These are phyloP conservation scores for Euplexia lucipara DNA, from an alignment of 2,888 invertebrate genomes.

Conservation along the genomic window DNA sequence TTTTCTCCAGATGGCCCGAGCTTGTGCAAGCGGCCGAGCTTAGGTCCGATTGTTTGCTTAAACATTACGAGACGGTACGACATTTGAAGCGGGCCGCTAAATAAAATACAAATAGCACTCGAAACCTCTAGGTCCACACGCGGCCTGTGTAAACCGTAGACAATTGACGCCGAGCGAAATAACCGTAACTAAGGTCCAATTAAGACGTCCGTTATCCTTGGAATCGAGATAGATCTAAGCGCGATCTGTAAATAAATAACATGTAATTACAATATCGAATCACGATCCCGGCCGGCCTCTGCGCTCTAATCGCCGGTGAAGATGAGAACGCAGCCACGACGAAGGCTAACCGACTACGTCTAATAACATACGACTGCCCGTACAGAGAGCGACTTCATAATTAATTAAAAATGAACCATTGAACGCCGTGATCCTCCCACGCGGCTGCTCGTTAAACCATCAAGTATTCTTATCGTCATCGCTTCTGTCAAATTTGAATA, in stretches of 20 bases:
- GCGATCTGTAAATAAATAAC: conserved; percentile 85
- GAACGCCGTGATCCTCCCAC: conserved; percentile 84
- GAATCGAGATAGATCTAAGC: conserved; percentile 81
- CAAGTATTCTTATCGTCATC: conserved; percentile 87
- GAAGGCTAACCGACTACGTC: conserved; percentile 76
- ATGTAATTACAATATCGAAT: conserved; percentile 88
- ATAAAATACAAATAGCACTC: conserved; percentile 88
- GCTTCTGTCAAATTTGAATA: conserved; percentile 89
- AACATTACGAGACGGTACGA: conserved; percentile 90
- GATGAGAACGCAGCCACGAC: conserved; percentile 82
- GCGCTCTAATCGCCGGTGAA: conserved; percentile 82
- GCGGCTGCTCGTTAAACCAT: conserved; percentile 85
- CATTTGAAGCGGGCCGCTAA: conserved; percentile 90
- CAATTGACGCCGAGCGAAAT: conserved; percentile 83
- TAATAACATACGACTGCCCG: conserved; percentile 78
- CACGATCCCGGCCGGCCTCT: conserved; percentile 84
- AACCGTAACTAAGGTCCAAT: conserved; percentile 86
- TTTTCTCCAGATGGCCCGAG: conserved; percentile 88
- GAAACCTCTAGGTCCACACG: conserved; percentile 83
- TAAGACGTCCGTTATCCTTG: conserved; percentile 88
- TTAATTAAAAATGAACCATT: conserved; percentile 86
- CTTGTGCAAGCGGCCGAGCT: conserved; percentile 86
- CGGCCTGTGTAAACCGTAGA: conserved; percentile 80
- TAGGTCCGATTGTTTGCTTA: conserved; percentile 86
- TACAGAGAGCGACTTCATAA: conserved; percentile 78